Base-by-base conservation (phyloP, 2,888 invertebrate species). In the Dryobotodes eremita region DNA sequence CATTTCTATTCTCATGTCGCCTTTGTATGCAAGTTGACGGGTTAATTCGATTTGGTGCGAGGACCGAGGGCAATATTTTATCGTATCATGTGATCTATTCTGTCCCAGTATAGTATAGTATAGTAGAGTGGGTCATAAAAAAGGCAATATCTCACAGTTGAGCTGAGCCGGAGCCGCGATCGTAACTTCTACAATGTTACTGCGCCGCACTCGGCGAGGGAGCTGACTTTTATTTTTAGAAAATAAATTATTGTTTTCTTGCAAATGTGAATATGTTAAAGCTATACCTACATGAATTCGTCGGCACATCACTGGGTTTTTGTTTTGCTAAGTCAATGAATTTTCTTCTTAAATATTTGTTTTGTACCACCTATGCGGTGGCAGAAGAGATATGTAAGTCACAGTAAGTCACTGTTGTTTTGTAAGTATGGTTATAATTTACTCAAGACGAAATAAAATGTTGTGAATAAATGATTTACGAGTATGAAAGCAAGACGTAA, bases 101-200 rank as follows among this genome's bases (percentile, higher is more conserved):
- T 96, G 95, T 96, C 95, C 95, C 94, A 91, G 86, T 88, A 87
- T 90, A 94, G 95, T 94, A 93, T 96, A 96, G 95, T 95, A 95
- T 95, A 96, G 96, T 94, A 95, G 95, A 96, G 96, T 96, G 96
- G 95, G 96, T 92, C 94, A 96, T 97, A 96, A 96, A 97, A 97
- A 97, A 96, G 94, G 96, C 94, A 96, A 97, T 97, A 96, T 97
- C 95, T 97, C 96, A 96, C 97, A 95, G 96, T 96, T 94, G 96
- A 97, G 94, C 95, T 93, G 96, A 94, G 95, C 92, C 92, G 93
- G 95, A 93, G 95, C 94, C 93, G 91, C 94, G 96, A 94, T 96
- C 96, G 96, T 97, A 96, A 97, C 96, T 96, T 93, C 93, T 94
- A 96, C 96, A 96, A 96, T 96, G 96, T 96, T 95, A 95, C 95